A percentile compares a stretch with the other conserved stretches of the same genome.
These are phyloP conservation scores for Geodia barretti DNA, from an alignment of 37 sponge, comb jelly and placozoan genomes.

Conservation along the genomic window DNA sequence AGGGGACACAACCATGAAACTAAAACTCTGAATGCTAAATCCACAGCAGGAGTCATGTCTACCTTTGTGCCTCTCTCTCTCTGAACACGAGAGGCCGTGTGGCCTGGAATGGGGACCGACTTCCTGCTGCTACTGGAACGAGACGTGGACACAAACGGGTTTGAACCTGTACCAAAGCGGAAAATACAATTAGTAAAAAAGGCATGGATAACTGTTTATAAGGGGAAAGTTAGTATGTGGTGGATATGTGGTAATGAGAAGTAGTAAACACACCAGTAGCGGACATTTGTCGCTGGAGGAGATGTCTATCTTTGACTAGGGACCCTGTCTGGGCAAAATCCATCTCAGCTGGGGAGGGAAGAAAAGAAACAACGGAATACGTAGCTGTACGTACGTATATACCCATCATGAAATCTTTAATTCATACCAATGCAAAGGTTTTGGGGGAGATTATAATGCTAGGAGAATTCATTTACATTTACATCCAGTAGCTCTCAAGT, in stretches of 20 bases:
- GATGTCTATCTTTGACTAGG: slow-evolving; percentile 44
- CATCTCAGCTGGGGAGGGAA: slow-evolving; percentile 48
- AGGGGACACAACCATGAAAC: not conserved
- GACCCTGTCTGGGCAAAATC: slow-evolving; percentile 61
- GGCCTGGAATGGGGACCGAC: slow-evolving; percentile 58
- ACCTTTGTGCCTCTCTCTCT: slow-evolving; percentile 72
- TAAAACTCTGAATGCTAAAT: not conserved
- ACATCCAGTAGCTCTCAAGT: not conserved
- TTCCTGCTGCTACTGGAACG: slow-evolving; percentile 34
- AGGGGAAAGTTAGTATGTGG: too few relatives aligned
- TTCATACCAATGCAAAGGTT: too few relatives aligned
- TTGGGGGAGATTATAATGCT: too few relatives aligned
- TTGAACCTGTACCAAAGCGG: slow-evolving; percentile 20
- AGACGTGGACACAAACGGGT: slow-evolving; percentile 33
- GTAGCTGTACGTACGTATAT: not conserved
- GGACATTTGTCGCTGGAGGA: slow-evolving; percentile 53
- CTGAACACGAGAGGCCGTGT: slow-evolving; percentile 26
- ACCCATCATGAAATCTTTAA: too few relatives aligned
- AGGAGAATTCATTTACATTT: too few relatives aligned
- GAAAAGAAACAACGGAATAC: not conserved
- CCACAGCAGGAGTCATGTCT: not conserved
- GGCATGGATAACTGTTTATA: too few relatives aligned
- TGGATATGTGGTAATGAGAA: not conserved
- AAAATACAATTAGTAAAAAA: too few relatives aligned
- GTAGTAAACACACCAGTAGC: not conserved